These are phyloP conservation scores for Microtus richardsoni DNA, from an alignment of 2,113 vertebrate species.

Conservation along the genomic window DNA sequence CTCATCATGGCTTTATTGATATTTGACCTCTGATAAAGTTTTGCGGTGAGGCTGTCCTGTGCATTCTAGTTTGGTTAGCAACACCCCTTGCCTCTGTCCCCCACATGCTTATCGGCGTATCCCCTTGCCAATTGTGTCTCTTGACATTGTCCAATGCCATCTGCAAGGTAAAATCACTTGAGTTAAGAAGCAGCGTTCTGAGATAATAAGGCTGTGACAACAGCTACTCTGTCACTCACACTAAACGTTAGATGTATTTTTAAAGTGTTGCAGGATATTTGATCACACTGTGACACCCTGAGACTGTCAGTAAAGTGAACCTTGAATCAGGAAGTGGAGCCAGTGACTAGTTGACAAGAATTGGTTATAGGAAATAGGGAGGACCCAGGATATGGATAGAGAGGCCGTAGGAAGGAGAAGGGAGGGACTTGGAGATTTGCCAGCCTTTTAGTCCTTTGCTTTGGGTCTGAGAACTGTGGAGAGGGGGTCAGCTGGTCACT, in stretches of 20 bases:
- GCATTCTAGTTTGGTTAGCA: fast-evolving
- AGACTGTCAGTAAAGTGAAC: not conserved
- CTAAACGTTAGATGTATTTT: not conserved
- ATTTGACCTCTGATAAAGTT: not conserved
- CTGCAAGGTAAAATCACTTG: not conserved
- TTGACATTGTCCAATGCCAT: not conserved
- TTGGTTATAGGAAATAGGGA: not conserved
- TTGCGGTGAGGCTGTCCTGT: fast-evolving
- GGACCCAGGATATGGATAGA: not conserved
- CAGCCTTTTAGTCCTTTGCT: not conserved
- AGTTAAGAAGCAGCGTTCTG: not conserved
- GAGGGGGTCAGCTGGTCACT: not conserved
- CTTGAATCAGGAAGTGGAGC: not conserved
- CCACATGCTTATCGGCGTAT: not conserved
- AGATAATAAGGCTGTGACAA: not conserved
- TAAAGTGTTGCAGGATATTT: not conserved
- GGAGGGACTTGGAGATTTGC: not conserved
- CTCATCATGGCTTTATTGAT: fast-evolving
- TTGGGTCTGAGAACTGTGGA: not conserved
- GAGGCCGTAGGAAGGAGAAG: not conserved
- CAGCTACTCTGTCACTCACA: not conserved
- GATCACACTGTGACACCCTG: not conserved
- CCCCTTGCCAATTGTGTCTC: not conserved
- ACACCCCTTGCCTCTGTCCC: not conserved
- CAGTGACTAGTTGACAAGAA: not conserved